These are phyloP conservation scores for Macrophya annulata DNA, from an alignment of 2,888 invertebrate species.

Conservation along the genomic window DNA sequence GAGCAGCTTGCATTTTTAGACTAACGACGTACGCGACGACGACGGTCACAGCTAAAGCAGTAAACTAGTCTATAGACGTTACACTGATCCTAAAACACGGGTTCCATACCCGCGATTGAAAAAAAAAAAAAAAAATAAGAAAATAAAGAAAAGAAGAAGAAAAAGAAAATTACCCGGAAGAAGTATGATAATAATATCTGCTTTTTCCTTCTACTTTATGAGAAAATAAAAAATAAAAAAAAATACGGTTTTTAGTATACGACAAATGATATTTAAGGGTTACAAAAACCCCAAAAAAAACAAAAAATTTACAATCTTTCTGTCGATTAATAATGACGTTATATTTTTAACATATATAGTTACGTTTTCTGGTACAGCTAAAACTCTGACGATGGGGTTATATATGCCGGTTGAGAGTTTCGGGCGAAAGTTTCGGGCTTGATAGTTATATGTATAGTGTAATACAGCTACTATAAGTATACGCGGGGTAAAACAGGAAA, in stretches of 20 bases:
- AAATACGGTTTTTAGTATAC: no score
- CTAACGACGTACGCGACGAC: constrained; percentile 61
- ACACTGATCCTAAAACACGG: constrained; percentile 4
- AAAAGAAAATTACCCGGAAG: neutral
- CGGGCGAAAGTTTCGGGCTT: neutral
- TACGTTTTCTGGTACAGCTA: neutral
- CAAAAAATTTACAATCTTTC: no score
- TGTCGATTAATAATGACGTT: no score
- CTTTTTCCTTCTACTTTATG: neutral
- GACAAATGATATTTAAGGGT: no score
- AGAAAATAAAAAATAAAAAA: no score
- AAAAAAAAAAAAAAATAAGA: neutral
- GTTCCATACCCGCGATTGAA: neutral
- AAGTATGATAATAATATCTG: neutral
- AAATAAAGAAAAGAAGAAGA: neutral
- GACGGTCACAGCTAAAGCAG: constrained; percentile 67
- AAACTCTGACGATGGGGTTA: no score
- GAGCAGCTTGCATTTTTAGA: constrained; percentile 75
- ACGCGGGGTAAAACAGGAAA: neutral
- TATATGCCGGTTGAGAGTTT: no score
- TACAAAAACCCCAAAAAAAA: no score
- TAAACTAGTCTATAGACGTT: constrained; percentile 5
- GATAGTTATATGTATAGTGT: neutral
- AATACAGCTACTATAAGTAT: neutral
- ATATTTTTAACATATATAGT: neutral